These are phyloP conservation scores for Ectemnius continuus DNA, from an alignment of 2,888 invertebrate species.

Conservation along the genomic window DNA sequence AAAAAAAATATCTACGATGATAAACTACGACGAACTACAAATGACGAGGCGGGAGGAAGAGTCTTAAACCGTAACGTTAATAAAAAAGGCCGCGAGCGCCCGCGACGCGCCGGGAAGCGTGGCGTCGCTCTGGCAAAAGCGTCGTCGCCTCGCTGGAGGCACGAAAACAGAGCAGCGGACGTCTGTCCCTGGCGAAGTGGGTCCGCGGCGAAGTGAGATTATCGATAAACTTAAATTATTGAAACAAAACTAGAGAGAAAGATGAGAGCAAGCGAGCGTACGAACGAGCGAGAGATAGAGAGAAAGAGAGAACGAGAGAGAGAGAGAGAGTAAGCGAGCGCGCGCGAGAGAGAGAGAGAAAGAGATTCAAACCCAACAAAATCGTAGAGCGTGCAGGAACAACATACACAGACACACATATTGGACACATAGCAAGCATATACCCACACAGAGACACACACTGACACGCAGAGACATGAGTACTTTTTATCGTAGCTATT, in stretches of 20 bases:
- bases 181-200: not conserved
- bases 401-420: not conserved
- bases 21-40: conserved; percentile 23
- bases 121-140: no score
- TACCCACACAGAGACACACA: no score
- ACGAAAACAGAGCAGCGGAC: no score
- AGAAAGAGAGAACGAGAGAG: conserved; percentile 7
- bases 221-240: conserved; percentile 76
- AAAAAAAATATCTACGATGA: conserved; percentile 52
- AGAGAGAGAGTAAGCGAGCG: not conserved
- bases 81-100: conserved; percentile 62
- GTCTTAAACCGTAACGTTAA: conserved; percentile 67
- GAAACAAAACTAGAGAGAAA: conserved; percentile 57
- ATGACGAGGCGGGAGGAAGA: conserved; percentile 32
- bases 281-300: conserved; percentile 75
- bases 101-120: conserved; percentile 15
- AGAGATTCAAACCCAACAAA: not conserved
- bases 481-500: conserved; percentile 77
- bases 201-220: conserved; percentile 79
- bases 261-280: conserved; percentile 40
- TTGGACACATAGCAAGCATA: no score
- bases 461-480: conserved; percentile 60
- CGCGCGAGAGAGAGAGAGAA: not conserved
- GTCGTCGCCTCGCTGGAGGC: no score
- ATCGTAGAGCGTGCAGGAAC: conserved; percentile 5